Conservation (phyloP, 2,113 vertebrate genomes). For the Petaurus breviceps region DNA sequence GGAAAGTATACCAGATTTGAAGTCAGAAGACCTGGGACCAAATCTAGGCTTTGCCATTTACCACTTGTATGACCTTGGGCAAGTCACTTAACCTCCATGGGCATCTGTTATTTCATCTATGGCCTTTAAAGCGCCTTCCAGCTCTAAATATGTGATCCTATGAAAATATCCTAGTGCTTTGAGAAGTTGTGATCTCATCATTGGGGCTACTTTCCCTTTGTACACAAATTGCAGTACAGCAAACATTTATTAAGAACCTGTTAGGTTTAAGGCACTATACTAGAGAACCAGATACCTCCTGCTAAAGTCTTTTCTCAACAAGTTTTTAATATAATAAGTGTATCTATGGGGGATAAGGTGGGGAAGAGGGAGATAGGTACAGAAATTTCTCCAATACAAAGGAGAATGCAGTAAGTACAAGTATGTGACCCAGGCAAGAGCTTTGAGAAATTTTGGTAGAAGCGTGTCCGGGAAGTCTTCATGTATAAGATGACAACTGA, state of each 20-base stretch:
- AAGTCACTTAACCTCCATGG: too few species aligned
- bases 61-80: not conserved
- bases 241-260: not conserved
- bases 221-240: not conserved
- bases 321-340: not conserved
- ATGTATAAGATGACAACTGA: not conserved
- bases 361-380: not conserved
- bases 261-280: not conserved
- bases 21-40: not conserved
- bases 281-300: not conserved
- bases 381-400: not conserved
- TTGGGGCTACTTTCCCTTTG: not conserved
- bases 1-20: not conserved
- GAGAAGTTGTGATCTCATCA: not conserved
- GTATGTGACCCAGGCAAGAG: not conserved
- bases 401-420: not conserved
- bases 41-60: not conserved
- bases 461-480: not conserved
- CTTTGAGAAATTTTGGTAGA: not conserved
- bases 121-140: not conserved
- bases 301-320: not conserved
- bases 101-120: not conserved
- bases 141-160: not conserved
- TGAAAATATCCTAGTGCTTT: not conserved
- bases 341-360: not conserved